These are phyloP conservation scores for Myotis myotis DNA, from an alignment of 2,797 vertebrate species.

Conservation along the genomic window DNA sequence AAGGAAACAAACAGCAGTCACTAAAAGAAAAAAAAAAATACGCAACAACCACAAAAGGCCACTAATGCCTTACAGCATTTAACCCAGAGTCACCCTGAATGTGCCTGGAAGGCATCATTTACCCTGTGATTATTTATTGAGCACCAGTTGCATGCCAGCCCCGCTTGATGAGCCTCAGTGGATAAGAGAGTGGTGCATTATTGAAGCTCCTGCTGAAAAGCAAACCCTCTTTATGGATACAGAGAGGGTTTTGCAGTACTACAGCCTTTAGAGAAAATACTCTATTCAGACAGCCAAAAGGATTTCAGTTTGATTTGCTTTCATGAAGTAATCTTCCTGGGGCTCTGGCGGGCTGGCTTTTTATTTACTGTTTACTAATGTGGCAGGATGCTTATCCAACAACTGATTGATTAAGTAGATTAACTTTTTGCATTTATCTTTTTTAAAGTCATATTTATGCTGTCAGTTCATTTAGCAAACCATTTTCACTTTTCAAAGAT, in stretches of 20 bases:
- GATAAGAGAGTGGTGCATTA: background rate
- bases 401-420: background rate
- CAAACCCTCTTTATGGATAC: background rate
- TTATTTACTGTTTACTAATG: background rate
- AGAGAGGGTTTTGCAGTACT: background rate
- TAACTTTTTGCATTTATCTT: constrained; percentile 16
- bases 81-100: background rate
- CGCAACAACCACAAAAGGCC: background rate
- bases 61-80: background rate
- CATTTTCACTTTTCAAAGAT: constrained; percentile 3
- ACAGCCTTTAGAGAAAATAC: background rate
- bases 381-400: background rate
- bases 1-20: background rate
- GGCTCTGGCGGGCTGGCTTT: background rate
- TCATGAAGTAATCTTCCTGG: background rate
- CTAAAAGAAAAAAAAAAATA: background rate
- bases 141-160: background rate
- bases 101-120: background rate
- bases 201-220: background rate
- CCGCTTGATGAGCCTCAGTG: background rate
- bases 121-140: background rate
- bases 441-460: constrained; percentile 18
- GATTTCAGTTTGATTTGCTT: constrained; percentile 12
- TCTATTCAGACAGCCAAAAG: background rate
- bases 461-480: background rate